phyloP scores from a whole-genome alignment of 2,113 vertebrate genomes.

The chimpanzee (Pan troglodytes) region NHGRI_mPanTro3-v2.1_pri NC_072401.2:94923001-94923500 shows the following conservation, averaged over 20 bases:
- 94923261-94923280: not conserved
- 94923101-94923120: not conserved
- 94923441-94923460: not conserved
- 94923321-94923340: constrained; percentile 11
- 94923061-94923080: constrained; percentile 28
- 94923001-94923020: constrained; percentile 6
- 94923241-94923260: constrained; percentile 58
- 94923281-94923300: constrained; percentile 33
- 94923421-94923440: not conserved
- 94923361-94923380: not conserved
- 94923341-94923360: not conserved
- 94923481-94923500: not conserved
- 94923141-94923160: not conserved
- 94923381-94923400: constrained; percentile 20
- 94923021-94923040: constrained; percentile 30
- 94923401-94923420: not conserved
- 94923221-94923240: constrained; percentile 7
- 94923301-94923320: constrained; percentile 47
- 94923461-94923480: not conserved
- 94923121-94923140: constrained; percentile 37
- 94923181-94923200: constrained; percentile 48
- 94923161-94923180: not conserved
- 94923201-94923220: constrained; percentile 49
- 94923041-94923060: not conserved
- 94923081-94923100: constrained; percentile 32